Evolutionary conservation across 2,797 vertebrate genomes (phyloP).

Genomic region (Mionectes olivaceus): DNA sequence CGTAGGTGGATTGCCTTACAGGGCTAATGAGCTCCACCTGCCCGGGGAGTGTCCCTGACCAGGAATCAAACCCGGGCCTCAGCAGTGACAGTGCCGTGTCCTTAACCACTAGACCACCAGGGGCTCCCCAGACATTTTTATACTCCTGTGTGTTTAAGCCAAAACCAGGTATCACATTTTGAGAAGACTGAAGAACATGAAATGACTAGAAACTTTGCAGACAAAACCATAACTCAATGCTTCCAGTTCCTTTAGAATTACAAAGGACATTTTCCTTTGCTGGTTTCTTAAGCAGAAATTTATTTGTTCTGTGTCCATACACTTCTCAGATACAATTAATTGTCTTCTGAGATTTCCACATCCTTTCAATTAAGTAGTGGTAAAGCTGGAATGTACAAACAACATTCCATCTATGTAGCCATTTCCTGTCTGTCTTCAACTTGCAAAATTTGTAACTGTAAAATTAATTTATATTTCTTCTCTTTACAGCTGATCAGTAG

Average conservation of each 20-base stretch:
- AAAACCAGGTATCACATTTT: background rate
- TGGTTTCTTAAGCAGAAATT: background rate
- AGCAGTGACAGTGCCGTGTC: too few relatives aligned
- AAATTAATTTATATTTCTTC: background rate
- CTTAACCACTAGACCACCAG: too few relatives aligned
- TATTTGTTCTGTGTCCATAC: background rate
- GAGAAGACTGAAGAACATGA: background rate
- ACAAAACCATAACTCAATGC: background rate
- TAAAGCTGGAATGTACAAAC: background rate
- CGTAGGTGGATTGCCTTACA: too few relatives aligned
- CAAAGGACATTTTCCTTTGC: background rate
- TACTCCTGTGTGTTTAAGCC: background rate
- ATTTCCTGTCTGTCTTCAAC: background rate
- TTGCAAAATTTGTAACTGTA: background rate
- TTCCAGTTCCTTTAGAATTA: background rate
- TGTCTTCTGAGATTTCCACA: background rate
- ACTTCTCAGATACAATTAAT: background rate
- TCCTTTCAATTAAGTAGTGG: background rate
- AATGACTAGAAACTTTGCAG: background rate
- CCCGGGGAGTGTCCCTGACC: too few relatives aligned
- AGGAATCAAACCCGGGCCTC: too few relatives aligned
- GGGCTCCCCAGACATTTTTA: too few relatives aligned
- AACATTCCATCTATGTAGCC: background rate
- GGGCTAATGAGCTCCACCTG: too few relatives aligned
- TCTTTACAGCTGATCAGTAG: background rate